Conservation (phyloP, 2,888 invertebrate genomes). For the Parnassius mnemosyne region DNA sequence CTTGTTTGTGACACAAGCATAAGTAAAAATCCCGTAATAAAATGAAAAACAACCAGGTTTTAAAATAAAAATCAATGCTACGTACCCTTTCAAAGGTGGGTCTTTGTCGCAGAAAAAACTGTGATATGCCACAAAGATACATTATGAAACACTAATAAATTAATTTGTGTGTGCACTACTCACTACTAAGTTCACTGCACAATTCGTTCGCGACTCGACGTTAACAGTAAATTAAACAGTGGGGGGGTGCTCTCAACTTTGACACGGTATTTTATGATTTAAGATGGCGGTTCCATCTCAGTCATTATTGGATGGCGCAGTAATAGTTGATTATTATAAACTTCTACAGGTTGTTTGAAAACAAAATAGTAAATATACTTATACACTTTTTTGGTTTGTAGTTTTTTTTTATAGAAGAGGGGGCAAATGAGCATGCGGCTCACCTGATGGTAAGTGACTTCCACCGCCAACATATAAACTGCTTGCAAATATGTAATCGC, state of each 20-base stretch:
- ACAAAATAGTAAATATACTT: not conserved
- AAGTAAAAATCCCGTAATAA: no score
- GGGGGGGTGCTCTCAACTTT: constrained; percentile 13
- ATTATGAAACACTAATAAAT: constrained; percentile 32
- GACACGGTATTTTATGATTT: constrained; percentile 17
- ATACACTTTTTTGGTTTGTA: no score
- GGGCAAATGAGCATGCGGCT: no score
- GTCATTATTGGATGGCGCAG: constrained; percentile 27
- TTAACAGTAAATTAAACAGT: not conserved
- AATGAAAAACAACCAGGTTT: no score
- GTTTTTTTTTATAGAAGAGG: no score
- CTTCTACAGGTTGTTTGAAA: constrained; percentile 22
- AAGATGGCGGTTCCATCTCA: constrained; percentile 20
- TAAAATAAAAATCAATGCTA: not conserved
- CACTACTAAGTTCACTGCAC: constrained; percentile 1
- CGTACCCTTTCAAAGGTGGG: constrained; percentile 56
- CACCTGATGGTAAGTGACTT: no score
- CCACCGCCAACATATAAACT: no score
- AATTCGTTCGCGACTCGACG: not conserved
- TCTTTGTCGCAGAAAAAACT: constrained; percentile 58
- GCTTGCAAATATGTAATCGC: no score
- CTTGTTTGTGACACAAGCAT: no score
- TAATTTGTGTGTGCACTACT: not conserved
- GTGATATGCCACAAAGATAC: constrained; percentile 67
- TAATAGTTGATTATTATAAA: constrained; percentile 22